Evolutionary conservation across 2,113 vertebrate species (phyloP).

Genomic region (Prochilodus magdalenae): DNA sequence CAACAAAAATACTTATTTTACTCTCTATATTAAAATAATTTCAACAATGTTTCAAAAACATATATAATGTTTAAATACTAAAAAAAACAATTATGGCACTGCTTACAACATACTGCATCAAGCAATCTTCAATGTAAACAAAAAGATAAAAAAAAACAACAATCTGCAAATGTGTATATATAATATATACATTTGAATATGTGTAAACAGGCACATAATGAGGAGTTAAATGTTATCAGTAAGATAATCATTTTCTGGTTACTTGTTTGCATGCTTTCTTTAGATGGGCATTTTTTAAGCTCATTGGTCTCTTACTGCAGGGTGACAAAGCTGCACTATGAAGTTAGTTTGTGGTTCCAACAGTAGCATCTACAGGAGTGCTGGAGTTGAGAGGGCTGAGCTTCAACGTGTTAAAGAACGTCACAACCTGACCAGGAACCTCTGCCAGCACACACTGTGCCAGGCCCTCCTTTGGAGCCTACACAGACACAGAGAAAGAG

Average conservation of each 20-base stretch:
- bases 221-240: background rate
- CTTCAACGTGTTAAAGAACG: slow-evolving; percentile 72
- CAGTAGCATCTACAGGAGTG: slow-evolving; percentile 51
- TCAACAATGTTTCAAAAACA: background rate
- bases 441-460: slow-evolving; percentile 77
- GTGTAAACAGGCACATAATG: background rate
- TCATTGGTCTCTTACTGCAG: background rate
- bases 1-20: background rate
- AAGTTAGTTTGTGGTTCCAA: background rate
- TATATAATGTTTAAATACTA: background rate
- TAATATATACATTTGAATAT: background rate
- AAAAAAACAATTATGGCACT: background rate
- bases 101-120: background rate
- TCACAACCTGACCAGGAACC: slow-evolving; percentile 74
- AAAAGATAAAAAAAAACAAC: background rate
- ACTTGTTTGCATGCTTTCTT: background rate
- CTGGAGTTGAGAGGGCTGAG: slow-evolving; percentile 65
- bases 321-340: background rate
- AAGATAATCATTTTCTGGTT: background rate
- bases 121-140: background rate
- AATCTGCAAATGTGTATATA: background rate
- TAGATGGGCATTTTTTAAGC: background rate
- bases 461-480: slow-evolving; percentile 73
- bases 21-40: background rate
- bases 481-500: slow-evolving; percentile 13